Evolutionary conservation across 2,797 vertebrate genomes (phyloP), one percentile per base, ranked within the genome.

Genomic region (Tragelaphus oryx): DNA sequence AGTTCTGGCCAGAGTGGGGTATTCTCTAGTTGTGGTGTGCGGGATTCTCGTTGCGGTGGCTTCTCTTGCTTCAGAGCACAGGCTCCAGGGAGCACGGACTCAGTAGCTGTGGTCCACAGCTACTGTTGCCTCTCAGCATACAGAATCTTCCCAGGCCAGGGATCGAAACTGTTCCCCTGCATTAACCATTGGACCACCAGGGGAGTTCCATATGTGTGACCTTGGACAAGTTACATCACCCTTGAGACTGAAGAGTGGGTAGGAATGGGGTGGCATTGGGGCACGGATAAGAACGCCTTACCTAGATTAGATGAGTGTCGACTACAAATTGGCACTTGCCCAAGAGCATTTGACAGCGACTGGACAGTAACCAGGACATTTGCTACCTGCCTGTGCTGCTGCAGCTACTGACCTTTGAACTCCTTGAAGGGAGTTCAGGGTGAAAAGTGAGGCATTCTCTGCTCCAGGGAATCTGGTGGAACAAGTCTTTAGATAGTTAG

Each of bases 41-140:
- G 18, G 33, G 33, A 22, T 68, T 37, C 33, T 37, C 1, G 0
- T 22, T 22, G 33, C 1, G 0, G 33, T 37, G 9, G 65, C 33
- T 6, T 68, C 33, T 68, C 18, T 68, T 37, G 33, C 65, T 37
- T 68, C 65, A 22, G 65, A 6, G 33, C 9, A 37, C 18, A 22
- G 62, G 62, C 62, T 68, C n/a, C 62, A 22, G n/a, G 62, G 33
- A 37, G 18, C 62, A 68, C 5, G 1, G 33, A 6, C 18, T 11
- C 65, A 37, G 9, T 22, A 37, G 9, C 11, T 6, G 18, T 6
- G 33, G 33, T 12, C 65, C 4, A 22, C 0, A 3, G n/a, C n/a
- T n/a, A n/a, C n/a, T n/a, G 33, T 12, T 22, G 65, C n/a, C 18
- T 6, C 33, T 68, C 2, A 5, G 62, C 65, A 37, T 37, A 6